Evolutionary conservation across 2,888 invertebrate genomes (phyloP), one percentile per base, ranked within the genome.

Genomic region (Conops quadrifasciatus): DNA sequence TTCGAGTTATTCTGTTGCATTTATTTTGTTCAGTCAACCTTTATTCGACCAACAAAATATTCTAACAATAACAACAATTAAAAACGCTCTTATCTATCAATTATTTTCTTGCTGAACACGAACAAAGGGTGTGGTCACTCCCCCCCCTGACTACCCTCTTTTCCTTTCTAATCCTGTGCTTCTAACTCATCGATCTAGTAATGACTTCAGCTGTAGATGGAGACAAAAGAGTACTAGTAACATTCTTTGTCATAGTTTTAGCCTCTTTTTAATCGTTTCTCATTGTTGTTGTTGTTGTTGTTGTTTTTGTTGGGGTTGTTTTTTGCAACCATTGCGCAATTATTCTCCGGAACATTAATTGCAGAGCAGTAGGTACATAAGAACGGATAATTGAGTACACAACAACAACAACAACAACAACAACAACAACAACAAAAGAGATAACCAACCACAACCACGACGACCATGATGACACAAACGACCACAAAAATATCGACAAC

Each of bases 271-370:
- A 0, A 43, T 2, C 2, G 19, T 63, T 13, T 21, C 2, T 19
- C 36, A 7, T 65, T 53, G 21, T 30, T 30, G 28, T 47, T 43
- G 26, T 49, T 49, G 24, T 49, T 49, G 7, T n/a, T 28, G 13
- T 36, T 62, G 30, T 28, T 51, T 28, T 7, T 13, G n/a, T 11
- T 24, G 19, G 13, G 16, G 13, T 9, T 21, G 11, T 30, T 9
- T 26, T 58, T 19, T 45, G 21, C 21, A n/a, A 56, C 66, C 66
- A 21, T 66, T 36, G 30, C 66, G 53, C 53, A 53, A 66, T n/a
- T 66, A 53, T 36, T 66, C 51, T 53, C 7, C 51, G 36, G 30
- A 28, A 58, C 4, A 58, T 7, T 24, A 58, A 58, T 24, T 1
- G 2, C 15, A 21, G 28, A 11, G 53, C 49, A 26, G 58, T 7